These are phyloP conservation scores for Istiophorus platypterus DNA, from an alignment of 2,113 vertebrate genomes.

Conservation along the genomic window DNA sequence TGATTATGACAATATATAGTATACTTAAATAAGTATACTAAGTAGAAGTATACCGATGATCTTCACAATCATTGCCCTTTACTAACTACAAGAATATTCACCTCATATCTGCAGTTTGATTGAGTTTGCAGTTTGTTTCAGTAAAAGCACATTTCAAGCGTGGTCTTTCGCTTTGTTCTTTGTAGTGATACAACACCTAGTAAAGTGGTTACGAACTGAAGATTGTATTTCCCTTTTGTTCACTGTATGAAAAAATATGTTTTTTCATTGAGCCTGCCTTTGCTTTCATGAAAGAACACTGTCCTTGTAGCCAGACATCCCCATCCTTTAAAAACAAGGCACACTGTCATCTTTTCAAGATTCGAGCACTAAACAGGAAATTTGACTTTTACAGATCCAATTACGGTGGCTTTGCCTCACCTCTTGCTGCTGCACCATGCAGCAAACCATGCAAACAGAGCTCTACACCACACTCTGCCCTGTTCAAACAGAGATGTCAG, in stretches of 20 bases:
- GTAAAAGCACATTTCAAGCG: constrained; percentile 8
- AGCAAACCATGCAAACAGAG: constrained; percentile 43
- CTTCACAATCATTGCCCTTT: neutral
- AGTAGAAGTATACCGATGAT: neutral
- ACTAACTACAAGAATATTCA: neutral
- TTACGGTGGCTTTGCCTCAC: constrained; percentile 68
- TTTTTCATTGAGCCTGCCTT: constrained; percentile 52
- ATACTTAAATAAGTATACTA: neutral
- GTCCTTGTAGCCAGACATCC: constrained; percentile 64
- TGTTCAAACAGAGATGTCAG: constrained; percentile 41
- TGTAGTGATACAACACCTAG: neutral
- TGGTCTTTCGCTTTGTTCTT: neutral
- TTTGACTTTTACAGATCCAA: constrained; percentile 80
- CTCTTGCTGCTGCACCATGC: constrained; percentile 47
- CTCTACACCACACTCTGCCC: constrained; percentile 55
- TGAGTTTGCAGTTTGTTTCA: too few relatives aligned
- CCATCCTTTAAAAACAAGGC: constrained; percentile 65
- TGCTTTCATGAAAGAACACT: constrained; percentile 59
- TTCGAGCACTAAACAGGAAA: constrained; percentile 73
- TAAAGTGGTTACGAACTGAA: constrained; percentile 19
- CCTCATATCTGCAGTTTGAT: neutral
- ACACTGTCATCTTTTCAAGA: constrained; percentile 74
- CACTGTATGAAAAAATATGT: constrained; percentile 43
- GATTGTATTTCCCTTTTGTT: constrained; percentile 49
- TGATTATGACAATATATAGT: too few relatives aligned